These are phyloP conservation scores for Lithobates pipiens DNA, from an alignment of 2,797 vertebrate species.

Conservation along the genomic window DNA sequence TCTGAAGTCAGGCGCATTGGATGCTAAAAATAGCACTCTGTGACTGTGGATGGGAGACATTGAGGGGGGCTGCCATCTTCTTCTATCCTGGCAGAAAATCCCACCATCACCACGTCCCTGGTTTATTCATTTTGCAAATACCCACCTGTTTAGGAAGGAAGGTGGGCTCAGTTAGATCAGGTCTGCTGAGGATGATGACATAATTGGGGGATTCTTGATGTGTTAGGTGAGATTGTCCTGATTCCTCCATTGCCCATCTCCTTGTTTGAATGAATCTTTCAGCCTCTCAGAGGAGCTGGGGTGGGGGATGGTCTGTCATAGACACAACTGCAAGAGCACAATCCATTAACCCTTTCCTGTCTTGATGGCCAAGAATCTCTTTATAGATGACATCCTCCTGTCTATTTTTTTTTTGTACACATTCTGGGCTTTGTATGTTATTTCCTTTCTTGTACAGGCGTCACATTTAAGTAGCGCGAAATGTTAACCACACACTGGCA, in stretches of 20 bases:
- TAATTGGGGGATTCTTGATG: not conserved
- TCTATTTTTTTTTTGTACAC: not conserved
- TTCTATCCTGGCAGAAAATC: constrained; percentile 11
- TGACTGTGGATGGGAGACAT: constrained; percentile 47
- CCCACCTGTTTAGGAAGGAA: not conserved
- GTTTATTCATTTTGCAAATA: not conserved
- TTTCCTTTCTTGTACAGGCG: not conserved
- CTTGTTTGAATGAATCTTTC: constrained; percentile 47
- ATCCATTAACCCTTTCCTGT: constrained; percentile 29
- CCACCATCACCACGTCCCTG: not conserved
- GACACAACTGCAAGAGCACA: constrained; percentile 45
- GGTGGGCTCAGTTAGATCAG: not conserved
- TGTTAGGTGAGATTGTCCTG: not conserved
- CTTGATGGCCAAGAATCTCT: not conserved
- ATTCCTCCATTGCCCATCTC: constrained; percentile 14
- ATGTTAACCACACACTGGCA: not conserved
- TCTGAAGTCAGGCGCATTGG: constrained; percentile 61
- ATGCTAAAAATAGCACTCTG: constrained; percentile 57
- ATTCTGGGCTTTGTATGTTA: not conserved
- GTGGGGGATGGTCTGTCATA: constrained; percentile 49
- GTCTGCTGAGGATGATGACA: not conserved
- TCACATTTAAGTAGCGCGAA: not conserved
- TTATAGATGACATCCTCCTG: too few species aligned
- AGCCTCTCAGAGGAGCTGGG: constrained; percentile 10
- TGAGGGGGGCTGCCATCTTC: constrained; percentile 42